Percentiles rank a stretch among this genome's conserved stretches.
Conservation (phyloP, 2,113 vertebrate genomes). For the Ameiurus melas region DNA sequence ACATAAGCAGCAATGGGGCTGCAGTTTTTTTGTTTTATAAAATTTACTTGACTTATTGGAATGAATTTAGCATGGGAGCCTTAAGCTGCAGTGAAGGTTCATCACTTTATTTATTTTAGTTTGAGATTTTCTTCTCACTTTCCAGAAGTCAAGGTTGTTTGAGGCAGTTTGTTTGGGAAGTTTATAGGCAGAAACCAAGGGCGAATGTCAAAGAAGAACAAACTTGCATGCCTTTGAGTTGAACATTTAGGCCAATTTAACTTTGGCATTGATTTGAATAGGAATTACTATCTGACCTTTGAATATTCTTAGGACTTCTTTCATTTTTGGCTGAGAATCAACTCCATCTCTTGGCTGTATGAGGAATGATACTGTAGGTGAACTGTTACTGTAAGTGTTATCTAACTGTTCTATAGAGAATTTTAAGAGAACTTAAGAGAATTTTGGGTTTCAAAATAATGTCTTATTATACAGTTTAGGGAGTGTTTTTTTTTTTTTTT, state of each 20-base stretch:
- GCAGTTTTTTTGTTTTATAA: slow-evolving; percentile 6
- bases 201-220: slow-evolving; percentile 2
- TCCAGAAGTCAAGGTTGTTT: slow-evolving; percentile 35
- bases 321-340: slow-evolving; percentile 26
- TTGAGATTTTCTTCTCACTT: slow-evolving; percentile 30
- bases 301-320: slow-evolving; percentile 27
- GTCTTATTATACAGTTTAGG: slow-evolving; percentile 12
- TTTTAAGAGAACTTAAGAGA: background rate
- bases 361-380: slow-evolving; percentile 3
- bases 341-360: background rate
- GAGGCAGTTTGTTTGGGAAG: slow-evolving; percentile 29
- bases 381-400: background rate
- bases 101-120: slow-evolving; percentile 12
- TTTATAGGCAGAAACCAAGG: slow-evolving; percentile 36
- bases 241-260: slow-evolving; percentile 13
- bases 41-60: background rate
- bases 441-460: background rate
- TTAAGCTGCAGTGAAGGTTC: slow-evolving; percentile 13
- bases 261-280: slow-evolving; percentile 49
- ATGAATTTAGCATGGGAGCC: slow-evolving; percentile 16
- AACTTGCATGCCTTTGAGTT: slow-evolving; percentile 25
- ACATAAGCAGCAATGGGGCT: background rate
- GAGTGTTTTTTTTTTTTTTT: background rate
- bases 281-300: slow-evolving; percentile 8
- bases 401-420: background rate